These are phyloP conservation scores for Syncerus caffer DNA, from an alignment of 2,797 vertebrate genomes.

Conservation along the genomic window DNA sequence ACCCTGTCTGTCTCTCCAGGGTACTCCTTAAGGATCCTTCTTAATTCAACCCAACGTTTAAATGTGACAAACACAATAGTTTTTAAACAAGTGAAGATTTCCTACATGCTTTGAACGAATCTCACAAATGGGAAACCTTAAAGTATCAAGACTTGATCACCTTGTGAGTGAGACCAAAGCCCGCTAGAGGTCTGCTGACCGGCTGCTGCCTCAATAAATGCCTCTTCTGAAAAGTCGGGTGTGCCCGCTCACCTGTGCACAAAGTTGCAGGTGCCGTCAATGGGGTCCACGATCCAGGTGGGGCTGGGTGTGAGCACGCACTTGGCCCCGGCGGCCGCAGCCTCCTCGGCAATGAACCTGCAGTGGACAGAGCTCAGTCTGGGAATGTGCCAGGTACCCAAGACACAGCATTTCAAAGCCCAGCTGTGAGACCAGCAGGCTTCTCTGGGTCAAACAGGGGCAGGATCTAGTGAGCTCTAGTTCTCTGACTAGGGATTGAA, in stretches of 20 bases:
- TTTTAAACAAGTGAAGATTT: background rate
- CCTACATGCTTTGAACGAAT: background rate
- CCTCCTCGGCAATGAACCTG: constrained; percentile 92
- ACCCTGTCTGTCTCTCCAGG: background rate
- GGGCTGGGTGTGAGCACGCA: constrained; percentile 87
- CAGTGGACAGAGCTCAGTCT: constrained; percentile 40
- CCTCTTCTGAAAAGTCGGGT: background rate
- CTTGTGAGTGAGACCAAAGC: background rate
- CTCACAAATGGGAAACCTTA: background rate
- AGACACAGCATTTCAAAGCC: background rate
- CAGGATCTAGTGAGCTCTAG: background rate
- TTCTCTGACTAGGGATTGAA: background rate
- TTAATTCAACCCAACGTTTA: background rate
- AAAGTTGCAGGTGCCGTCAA: constrained; percentile 92
- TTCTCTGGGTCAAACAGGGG: background rate
- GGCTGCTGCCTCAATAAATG: background rate
- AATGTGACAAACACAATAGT: background rate
- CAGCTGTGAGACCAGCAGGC: background rate
- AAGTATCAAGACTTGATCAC: background rate
- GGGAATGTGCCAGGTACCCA: background rate
- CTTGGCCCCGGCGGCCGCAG: constrained; percentile 88
- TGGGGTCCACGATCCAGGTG: constrained; percentile 92
- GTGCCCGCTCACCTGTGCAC: constrained; percentile 86
- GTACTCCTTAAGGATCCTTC: background rate
- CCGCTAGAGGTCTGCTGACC: background rate